Evolutionary conservation across 2,797 vertebrate genomes (phyloP), one percentile per base, ranked within the genome.

Genomic region (Spheniscus humboldti): DNA sequence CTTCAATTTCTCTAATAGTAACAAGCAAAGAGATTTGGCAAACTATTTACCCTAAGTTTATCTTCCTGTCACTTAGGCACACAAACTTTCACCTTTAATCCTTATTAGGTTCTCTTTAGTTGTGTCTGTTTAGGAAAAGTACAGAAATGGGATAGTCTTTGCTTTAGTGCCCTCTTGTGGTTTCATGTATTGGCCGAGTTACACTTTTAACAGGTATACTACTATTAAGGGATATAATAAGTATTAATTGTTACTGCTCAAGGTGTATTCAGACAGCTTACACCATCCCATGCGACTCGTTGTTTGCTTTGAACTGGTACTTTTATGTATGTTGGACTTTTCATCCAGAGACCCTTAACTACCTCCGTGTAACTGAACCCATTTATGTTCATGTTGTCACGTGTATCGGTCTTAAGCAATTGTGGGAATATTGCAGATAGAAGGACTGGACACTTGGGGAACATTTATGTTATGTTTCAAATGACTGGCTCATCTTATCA

Each of bases 121-220:
- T 31, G 31, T 10, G 9, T 55, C 20, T 33, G 27, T 35, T 53
- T 5, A 35, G n/a, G n/a, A 4, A 8, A 72, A 72, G n/a, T 25
- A 5, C 28, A 52, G 86, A 18, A 73, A 25, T 2, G 6, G 8
- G 12, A 24, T 50, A 18, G 41, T 64, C 81, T 88, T 91, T 67
- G 73, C 85, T 69, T 84, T 92, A 60, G 82, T 96, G 97, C 97
- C 97, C 96, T 91, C 97, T 94, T 28, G 90, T 94, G 97, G 97
- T 63, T 16, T 63, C 20, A 0, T 15, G 10, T 41, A 5, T 19
- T 71, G 60, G 7, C 57, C 1, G 11, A 55, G 33, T 67, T 76
- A 43, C 18, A 3, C 28, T 45, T 84, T 10, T 25, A 13, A 20
- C 8, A 0, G 1, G 3, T 10, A 2, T 24, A 0, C 30, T 60